A percentile compares a stretch with the other conserved stretches of the same genome.
Evolutionary conservation across 2,113 vertebrate genomes (phyloP).

Genomic region (Sakesphorus luctuosus): DNA sequence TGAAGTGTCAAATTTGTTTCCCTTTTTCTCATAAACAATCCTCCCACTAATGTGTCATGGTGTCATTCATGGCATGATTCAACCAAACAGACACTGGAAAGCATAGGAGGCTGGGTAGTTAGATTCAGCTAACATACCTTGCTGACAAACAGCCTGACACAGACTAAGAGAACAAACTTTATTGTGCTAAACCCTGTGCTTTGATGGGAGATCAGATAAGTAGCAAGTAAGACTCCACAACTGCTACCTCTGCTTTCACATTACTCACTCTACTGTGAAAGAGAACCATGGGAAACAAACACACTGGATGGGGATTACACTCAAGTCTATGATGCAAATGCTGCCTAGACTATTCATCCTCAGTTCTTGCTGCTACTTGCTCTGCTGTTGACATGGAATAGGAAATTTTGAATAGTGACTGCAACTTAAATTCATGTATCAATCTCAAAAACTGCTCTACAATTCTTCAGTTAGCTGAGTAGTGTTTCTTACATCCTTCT

Average conservation of each 20-base stretch:
- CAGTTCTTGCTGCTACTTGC: background rate
- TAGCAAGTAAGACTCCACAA: background rate
- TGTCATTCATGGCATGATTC: background rate
- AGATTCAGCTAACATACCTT: background rate
- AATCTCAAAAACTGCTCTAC: background rate
- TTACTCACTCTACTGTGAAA: background rate
- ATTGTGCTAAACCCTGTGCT: background rate
- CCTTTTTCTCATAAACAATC: conserved; percentile 45
- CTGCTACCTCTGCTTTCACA: background rate
- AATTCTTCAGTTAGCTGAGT: background rate
- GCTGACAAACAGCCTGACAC: background rate
- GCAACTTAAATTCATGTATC: background rate
- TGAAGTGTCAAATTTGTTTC: conserved; percentile 53
- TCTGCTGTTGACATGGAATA: background rate
- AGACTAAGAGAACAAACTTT: background rate
- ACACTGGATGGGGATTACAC: background rate
- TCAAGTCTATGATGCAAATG: background rate
- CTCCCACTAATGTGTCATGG: background rate
- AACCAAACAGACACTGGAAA: background rate
- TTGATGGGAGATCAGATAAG: background rate
- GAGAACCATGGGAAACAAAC: background rate
- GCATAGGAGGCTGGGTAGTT: background rate
- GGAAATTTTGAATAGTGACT: background rate
- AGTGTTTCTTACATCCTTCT: background rate
- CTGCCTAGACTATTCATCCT: background rate